Percentiles rank a stretch among this genome's conserved stretches.
These are phyloP conservation scores for Alectoris magna DNA, from an alignment of 2,797 vertebrate species.

Conservation along the genomic window DNA sequence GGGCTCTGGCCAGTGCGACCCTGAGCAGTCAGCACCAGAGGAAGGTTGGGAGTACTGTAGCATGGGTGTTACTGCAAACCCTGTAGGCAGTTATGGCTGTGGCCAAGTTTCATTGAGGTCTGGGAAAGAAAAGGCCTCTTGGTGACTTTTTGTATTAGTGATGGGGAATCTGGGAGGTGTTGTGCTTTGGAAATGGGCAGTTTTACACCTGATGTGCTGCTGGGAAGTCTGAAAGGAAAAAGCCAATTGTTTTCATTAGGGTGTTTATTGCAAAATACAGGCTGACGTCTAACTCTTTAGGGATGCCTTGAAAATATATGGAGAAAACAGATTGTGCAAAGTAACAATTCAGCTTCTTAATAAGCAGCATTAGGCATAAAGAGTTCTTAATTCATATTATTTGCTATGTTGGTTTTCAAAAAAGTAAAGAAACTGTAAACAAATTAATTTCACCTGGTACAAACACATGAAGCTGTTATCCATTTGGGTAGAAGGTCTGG, in stretches of 20 bases:
- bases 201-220: not conserved
- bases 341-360: conserved; percentile 40
- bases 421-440: not conserved
- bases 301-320: not conserved
- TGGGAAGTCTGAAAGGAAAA: not conserved
- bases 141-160: not conserved
- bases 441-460: not conserved
- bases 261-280: conserved; percentile 75
- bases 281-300: conserved; percentile 37
- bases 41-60: not conserved
- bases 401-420: not conserved
- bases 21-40: not conserved
- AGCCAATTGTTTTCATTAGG: not conserved
- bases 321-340: conserved; percentile 18
- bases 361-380: not conserved
- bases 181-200: not conserved
- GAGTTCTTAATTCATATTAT: conserved; percentile 45
- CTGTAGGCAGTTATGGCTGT: not conserved
- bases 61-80: not conserved
- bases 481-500: not conserved
- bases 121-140: not conserved
- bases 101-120: not conserved
- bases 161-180: not conserved
- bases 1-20: not conserved
- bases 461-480: not conserved